phyloP scores from a whole-genome alignment of 1,140 invertebrate species.

The Drosophila dunni region DNA sequence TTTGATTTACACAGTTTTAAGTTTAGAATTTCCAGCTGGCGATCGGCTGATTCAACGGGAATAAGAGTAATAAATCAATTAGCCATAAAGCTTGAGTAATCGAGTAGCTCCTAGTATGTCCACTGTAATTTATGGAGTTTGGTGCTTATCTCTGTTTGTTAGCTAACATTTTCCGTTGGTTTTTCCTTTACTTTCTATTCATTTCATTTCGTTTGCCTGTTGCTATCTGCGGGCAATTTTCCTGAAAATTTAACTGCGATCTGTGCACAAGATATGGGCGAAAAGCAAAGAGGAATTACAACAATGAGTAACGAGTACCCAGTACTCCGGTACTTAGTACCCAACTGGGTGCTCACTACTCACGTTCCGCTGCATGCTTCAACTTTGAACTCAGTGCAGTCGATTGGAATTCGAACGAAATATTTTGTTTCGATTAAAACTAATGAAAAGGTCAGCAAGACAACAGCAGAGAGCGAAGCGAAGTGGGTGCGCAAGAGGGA shows the following conservation, averaged over 20 bases:
- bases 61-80: slow-evolving; percentile 61
- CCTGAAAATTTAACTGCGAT: slow-evolving; percentile 26
- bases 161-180: slow-evolving; percentile 1
- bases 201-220: background rate
- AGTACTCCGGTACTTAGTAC: background rate
- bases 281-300: background rate
- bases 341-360: background rate
- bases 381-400: slow-evolving; percentile 64
- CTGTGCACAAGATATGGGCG: slow-evolving; percentile 16
- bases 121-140: slow-evolving; percentile 1
- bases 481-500: slow-evolving; percentile 29
- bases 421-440: slow-evolving; percentile 69
- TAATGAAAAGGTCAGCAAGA: slow-evolving; percentile 61
- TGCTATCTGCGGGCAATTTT: slow-evolving; percentile 36
- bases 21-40: too few species aligned
- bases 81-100: slow-evolving; percentile 20
- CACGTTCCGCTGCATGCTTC: slow-evolving; percentile 49
- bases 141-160: slow-evolving; percentile 4
- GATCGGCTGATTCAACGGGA: slow-evolving; percentile 18
- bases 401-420: slow-evolving; percentile 37
- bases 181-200: background rate
- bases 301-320: background rate
- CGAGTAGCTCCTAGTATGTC: background rate
- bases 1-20: too few species aligned
- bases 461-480: background rate